Conservation (phyloP, 2,113 vertebrate genomes). For the Percina caprodes region DNA sequence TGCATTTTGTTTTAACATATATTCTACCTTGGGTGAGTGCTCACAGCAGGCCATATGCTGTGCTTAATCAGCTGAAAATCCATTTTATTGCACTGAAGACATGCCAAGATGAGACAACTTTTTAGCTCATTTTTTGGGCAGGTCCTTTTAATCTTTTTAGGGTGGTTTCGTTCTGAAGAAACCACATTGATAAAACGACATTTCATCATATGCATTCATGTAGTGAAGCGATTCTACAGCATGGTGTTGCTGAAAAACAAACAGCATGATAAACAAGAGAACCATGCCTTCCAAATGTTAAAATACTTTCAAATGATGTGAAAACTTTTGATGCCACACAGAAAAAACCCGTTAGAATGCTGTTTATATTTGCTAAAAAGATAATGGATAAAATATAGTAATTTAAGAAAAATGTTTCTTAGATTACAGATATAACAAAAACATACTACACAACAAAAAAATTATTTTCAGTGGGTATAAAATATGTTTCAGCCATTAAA, state of each 20-base stretch:
- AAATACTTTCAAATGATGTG: background rate
- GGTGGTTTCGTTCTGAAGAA: background rate
- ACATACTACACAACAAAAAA: background rate
- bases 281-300: background rate
- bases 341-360: background rate
- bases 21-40: background rate
- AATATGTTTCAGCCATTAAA: background rate
- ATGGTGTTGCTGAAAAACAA: background rate
- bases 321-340: background rate
- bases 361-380: too few species aligned
- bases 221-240: slow-evolving; percentile 3
- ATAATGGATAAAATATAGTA: background rate
- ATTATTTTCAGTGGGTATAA: background rate
- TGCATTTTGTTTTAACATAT: slow-evolving; percentile 2
- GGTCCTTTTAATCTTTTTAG: background rate
- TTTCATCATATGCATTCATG: slow-evolving; percentile 8
- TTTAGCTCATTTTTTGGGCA: too few species aligned
- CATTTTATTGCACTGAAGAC: slow-evolving; percentile 7
- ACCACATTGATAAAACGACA: background rate
- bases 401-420: background rate
- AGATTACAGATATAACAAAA: background rate
- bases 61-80: slow-evolving; percentile 42
- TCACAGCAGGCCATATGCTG: slow-evolving; percentile 15
- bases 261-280: background rate
- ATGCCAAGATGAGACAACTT: background rate